These are phyloP conservation scores for Ondatra zibethicus DNA, from an alignment of 2,113 vertebrate species.

Conservation along the genomic window DNA sequence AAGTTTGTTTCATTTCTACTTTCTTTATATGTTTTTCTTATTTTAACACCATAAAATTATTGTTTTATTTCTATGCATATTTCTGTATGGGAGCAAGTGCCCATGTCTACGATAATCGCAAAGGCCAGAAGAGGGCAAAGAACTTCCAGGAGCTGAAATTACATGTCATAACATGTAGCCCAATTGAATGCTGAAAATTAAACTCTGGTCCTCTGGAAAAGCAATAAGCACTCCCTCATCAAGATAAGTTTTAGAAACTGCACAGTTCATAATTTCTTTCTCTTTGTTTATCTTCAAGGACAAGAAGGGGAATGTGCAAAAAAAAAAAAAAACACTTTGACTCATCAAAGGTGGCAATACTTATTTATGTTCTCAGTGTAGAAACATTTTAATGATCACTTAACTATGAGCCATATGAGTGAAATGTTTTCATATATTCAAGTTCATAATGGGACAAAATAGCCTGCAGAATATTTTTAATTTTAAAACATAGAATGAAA, in stretches of 20 bases:
- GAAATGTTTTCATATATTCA: neutral
- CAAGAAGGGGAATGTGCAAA: neutral
- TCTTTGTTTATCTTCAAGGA: conserved; percentile 30
- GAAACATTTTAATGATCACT: conserved; percentile 24
- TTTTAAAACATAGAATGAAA: conserved; percentile 27
- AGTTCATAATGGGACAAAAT: neutral
- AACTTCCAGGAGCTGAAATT: neutral
- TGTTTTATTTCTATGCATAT: neutral
- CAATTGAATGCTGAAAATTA: neutral
- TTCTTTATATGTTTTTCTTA: neutral
- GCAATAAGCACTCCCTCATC: too few species aligned
- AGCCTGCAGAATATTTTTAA: conserved; percentile 27
- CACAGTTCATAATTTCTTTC: neutral
- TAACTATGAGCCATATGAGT: neutral
- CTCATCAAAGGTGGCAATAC: conserved; percentile 39
- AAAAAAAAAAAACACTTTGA: conserved; percentile 38
- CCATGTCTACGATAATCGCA: too few species aligned
- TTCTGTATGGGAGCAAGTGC: neutral
- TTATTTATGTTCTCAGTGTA: conserved; percentile 25
- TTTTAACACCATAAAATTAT: neutral
- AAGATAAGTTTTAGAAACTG: neutral
- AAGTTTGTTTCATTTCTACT: neutral
- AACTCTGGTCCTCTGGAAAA: neutral
- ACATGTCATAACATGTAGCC: neutral
- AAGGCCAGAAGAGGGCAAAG: too few species aligned